phyloP scores from a whole-genome alignment of 2,113 vertebrate species.

The Suricata suricatta region DNA sequence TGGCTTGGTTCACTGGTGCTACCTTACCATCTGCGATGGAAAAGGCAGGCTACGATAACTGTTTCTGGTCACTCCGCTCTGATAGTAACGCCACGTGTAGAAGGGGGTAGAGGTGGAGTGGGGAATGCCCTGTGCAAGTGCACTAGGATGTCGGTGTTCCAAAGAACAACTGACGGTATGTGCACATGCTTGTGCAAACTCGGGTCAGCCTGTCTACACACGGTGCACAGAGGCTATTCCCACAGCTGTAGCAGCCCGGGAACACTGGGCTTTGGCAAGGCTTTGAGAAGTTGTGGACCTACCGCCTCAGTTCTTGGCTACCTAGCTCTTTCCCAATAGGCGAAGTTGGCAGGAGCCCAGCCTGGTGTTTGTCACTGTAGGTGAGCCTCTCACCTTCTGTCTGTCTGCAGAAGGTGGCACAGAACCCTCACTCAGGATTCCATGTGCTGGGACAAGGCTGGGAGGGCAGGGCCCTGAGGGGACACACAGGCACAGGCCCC shows the following conservation, averaged over 20 bases:
- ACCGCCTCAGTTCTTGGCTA: background rate
- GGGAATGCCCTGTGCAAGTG: conserved; percentile 27
- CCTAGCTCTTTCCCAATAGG: background rate
- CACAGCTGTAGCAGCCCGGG: background rate
- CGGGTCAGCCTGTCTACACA: conserved; percentile 39
- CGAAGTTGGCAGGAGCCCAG: background rate
- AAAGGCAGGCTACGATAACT: background rate
- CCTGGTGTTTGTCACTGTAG: background rate
- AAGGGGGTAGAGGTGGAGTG: background rate
- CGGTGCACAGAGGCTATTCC: background rate
- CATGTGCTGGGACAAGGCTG: background rate
- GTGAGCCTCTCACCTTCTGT: background rate
- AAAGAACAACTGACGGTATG: conserved; percentile 67
- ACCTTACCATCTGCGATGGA: background rate
- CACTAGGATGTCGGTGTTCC: conserved; percentile 66
- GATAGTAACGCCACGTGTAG: background rate
- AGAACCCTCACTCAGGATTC: background rate
- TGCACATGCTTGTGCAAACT: conserved; percentile 53
- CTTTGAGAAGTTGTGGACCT: background rate
- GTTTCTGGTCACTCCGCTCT: background rate
- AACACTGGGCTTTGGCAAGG: background rate
- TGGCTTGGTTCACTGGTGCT: background rate
- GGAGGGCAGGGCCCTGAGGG: background rate
- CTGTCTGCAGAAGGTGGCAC: background rate
- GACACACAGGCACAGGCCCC: background rate